Percentiles rank a stretch among this genome's conserved stretches.
phyloP scores from a whole-genome alignment of 2,113 vertebrate genomes.

The Isurus oxyrinchus region DNA sequence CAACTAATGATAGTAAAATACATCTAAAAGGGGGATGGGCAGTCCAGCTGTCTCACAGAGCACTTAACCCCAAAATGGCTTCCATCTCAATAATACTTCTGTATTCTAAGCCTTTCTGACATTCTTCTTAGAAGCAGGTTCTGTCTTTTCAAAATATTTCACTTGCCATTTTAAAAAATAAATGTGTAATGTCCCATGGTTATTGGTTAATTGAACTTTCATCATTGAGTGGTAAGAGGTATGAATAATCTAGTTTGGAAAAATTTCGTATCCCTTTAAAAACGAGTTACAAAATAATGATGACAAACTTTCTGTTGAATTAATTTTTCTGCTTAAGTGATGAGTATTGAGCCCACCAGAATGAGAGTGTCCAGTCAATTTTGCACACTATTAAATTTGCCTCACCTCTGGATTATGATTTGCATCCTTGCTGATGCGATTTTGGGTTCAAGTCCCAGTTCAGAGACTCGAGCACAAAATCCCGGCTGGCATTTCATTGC shows the following conservation, averaged over 20 bases:
- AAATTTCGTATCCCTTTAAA: background rate
- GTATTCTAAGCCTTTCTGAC: background rate
- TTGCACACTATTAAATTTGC: background rate
- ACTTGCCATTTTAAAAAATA: background rate
- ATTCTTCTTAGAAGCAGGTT: background rate
- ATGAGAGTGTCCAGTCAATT: background rate
- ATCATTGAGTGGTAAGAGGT: background rate
- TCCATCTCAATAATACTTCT: slow-evolving; percentile 11
- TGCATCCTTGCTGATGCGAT: background rate
- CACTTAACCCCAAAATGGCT: slow-evolving; percentile 20
- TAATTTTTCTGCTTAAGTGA: background rate
- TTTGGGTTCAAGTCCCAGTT: background rate
- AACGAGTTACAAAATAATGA: background rate
- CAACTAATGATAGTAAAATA: slow-evolving; percentile 78
- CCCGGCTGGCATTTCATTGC: background rate
- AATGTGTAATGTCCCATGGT: background rate
- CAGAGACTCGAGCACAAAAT: background rate
- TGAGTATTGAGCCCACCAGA: background rate
- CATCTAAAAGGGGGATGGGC: slow-evolving; percentile 52
- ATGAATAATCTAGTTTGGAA: background rate
- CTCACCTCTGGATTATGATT: background rate
- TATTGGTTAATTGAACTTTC: background rate
- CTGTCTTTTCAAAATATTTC: background rate
- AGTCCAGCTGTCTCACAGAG: slow-evolving; percentile 31
- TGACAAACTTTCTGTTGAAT: background rate